Conservation (phyloP, 2,797 vertebrate genomes). For the Kryptolebias ocellatus region DNA sequence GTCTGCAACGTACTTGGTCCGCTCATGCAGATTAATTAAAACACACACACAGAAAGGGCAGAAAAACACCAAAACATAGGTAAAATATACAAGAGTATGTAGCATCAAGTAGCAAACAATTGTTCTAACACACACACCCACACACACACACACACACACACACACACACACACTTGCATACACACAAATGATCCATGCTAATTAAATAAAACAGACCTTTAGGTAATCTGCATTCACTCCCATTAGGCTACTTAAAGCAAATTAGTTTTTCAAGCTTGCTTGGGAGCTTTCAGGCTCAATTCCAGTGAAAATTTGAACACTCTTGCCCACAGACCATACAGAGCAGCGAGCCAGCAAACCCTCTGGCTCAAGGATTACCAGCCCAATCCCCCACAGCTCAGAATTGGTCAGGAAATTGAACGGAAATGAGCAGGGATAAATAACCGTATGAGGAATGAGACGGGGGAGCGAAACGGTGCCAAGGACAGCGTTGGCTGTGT, state of each 20-base stretch:
- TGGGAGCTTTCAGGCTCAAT: constrained; percentile 43
- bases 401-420: constrained; percentile 61
- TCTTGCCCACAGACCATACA: constrained; percentile 48
- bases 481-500: constrained; percentile 52
- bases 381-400: constrained; percentile 55
- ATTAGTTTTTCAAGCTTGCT: constrained; percentile 38
- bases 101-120: background rate
- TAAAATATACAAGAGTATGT: background rate
- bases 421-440: constrained; percentile 67
- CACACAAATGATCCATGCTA: constrained; percentile 14
- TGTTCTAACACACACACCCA: background rate
- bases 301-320: constrained; percentile 56
- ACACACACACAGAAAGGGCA: too few species aligned
- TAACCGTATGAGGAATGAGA: constrained; percentile 61
- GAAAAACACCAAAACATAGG: background rate
- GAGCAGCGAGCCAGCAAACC: constrained; percentile 49
- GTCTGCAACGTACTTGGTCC: too few species aligned
- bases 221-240: constrained; percentile 48
- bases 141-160: background rate
- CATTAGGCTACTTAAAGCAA: constrained; percentile 49
- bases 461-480: constrained; percentile 44
- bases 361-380: constrained; percentile 63
- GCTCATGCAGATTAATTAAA: too few species aligned
- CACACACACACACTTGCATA: background rate
- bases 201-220: constrained; percentile 44